Conservation (phyloP, 1,140 invertebrate genomes). For the Microvelia longipes region DNA sequence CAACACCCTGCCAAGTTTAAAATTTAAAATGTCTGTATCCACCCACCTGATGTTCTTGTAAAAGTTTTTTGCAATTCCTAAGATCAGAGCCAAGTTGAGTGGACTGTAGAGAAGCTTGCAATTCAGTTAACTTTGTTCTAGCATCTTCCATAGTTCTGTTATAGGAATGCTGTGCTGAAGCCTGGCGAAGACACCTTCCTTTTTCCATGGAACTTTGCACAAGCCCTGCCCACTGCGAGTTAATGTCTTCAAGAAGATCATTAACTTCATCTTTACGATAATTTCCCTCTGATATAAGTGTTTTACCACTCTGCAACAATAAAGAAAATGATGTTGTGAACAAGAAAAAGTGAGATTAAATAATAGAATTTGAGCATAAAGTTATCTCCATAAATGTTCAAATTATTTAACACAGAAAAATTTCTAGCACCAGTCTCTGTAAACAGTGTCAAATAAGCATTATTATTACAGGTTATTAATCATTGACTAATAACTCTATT, state of each 20-base stretch:
- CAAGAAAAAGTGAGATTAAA: not conserved
- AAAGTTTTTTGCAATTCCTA: slow-evolving; percentile 69
- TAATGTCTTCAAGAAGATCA: slow-evolving; percentile 45
- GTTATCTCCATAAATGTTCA: too few relatives aligned
- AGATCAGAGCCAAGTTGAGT: slow-evolving; percentile 70
- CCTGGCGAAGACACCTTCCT: slow-evolving; percentile 61
- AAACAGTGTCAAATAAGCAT: too few relatives aligned
- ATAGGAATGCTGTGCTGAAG: slow-evolving; percentile 62
- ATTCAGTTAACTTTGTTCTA: slow-evolving; percentile 61
- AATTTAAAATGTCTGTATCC: too few relatives aligned
- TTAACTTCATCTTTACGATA: slow-evolving; percentile 50
- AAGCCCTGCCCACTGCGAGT: slow-evolving; percentile 55
- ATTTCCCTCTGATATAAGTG: slow-evolving; percentile 51
- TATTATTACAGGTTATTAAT: too few relatives aligned
- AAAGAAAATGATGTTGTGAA: not conserved
- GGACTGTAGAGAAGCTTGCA: slow-evolving; percentile 55
- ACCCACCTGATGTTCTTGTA: slow-evolving; percentile 63
- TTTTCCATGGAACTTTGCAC: slow-evolving; percentile 61
- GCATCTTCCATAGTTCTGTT: slow-evolving; percentile 63
- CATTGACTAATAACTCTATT: too few relatives aligned
- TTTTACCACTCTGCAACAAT: slow-evolving; percentile 41
- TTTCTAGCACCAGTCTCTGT: too few relatives aligned
- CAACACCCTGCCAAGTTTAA: too few relatives aligned
- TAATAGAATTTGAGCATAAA: not conserved
- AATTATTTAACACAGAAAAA: too few relatives aligned